These are phyloP conservation scores for Syrrhaptes paradoxus DNA, from an alignment of 2,113 vertebrate species.

Conservation along the genomic window DNA sequence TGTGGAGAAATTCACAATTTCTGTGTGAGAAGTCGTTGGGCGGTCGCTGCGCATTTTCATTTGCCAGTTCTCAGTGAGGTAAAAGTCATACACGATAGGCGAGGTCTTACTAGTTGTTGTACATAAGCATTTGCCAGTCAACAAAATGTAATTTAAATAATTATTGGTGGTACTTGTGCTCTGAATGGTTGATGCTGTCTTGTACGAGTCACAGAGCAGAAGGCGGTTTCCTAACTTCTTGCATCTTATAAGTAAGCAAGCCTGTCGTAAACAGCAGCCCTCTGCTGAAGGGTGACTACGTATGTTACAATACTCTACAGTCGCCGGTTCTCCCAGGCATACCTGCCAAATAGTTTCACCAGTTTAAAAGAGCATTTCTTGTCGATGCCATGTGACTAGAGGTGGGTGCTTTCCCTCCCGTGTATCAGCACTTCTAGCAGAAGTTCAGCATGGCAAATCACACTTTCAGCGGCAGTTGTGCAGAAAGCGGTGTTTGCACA, in stretches of 20 bases:
- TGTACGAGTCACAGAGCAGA: background rate
- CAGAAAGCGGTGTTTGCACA: slow-evolving; percentile 44
- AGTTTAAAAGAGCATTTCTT: background rate
- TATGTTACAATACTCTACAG: fast-evolving
- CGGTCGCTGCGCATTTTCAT: background rate
- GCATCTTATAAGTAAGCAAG: background rate
- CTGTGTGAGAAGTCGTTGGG: background rate
- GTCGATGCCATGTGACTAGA: background rate
- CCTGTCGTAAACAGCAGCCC: background rate
- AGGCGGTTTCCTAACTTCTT: background rate
- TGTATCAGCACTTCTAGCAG: background rate
- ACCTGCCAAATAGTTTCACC: background rate
- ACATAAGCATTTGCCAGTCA: background rate
- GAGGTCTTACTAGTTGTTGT: background rate
- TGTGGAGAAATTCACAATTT: background rate
- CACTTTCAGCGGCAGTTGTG: background rate
- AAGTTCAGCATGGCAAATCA: background rate
- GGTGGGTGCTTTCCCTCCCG: background rate
- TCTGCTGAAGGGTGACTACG: fast-evolving
- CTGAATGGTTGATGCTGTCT: fast-evolving
- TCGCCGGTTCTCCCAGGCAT: background rate
- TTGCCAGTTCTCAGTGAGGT: background rate
- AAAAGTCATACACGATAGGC: fast-evolving
- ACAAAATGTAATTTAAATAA: background rate
- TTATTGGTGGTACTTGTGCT: background rate